Base-by-base conservation (phyloP, 2,888 invertebrate species). In the Philonicus albiceps region DNA sequence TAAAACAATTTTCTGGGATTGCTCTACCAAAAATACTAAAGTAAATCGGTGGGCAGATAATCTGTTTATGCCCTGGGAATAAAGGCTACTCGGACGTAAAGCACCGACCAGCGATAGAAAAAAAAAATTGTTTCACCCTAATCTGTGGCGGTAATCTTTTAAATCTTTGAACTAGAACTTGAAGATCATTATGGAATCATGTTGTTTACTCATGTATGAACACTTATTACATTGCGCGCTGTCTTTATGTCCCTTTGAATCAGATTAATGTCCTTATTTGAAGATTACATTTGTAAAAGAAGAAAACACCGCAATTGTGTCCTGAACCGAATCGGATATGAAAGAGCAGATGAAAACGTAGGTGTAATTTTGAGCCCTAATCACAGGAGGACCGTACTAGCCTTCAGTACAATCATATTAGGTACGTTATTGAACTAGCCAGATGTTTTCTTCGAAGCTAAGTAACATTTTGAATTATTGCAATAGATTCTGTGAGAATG, bases 21-120 rank as follows among this genome's bases (percentile, higher is more conserved):
- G 72, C 31, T 80, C 78, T 37, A 31, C 40, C 55, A 72, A 80
- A n/a, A 78, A 78, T 80, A 86, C 43, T 64, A 87, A 89, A 89
- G 90, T 90, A 91, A 92, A 91, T 91, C 91, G 90, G 91, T 90
- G 91, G 92, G 92, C 92, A 91, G 91, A 91, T 92, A 92, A 92
- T 92, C 92, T 92, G 91, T 92, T 92, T 92, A 92, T 91, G 88
- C 87, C 88, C 88, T 88, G 88, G 88, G 88, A 89, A 88, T 85
- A 87, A 87, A 88, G 87, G 83, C 40, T 37, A 86, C 34, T 43
- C 30, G 85, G 84, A 31, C 84, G 73, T 27, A 40, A 84, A 85
- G 86, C 49, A 85, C 87, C 86, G 86, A 19, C 87, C 78, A 40
- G 64, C 78, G 84, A 80, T 72, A 55, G 75, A 86, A 40, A 87